phyloP scores from a whole-genome alignment of 2,888 invertebrate genomes.

The Trichogramma dendrolimi region DNA sequence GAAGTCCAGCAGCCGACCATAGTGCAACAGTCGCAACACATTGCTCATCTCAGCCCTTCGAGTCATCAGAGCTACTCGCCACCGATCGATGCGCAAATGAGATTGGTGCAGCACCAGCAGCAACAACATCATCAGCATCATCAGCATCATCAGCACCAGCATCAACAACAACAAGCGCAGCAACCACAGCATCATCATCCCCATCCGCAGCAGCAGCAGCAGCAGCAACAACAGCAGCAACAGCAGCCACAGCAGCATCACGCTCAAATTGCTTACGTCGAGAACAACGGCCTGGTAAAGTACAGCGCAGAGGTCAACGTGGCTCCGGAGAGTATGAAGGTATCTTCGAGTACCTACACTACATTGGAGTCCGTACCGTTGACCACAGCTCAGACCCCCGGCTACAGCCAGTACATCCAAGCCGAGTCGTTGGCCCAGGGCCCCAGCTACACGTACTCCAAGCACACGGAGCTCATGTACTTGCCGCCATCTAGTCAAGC shows the following conservation, averaged over 20 bases:
- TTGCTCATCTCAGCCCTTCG: conserved; percentile 50
- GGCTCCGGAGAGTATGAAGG: conserved; percentile 44
- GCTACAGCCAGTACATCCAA: conserved; percentile 45
- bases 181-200: conserved; percentile 51
- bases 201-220: conserved; percentile 33
- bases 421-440: conserved; percentile 43
- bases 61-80: conserved; percentile 48
- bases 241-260: conserved; percentile 46
- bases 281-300: conserved; percentile 43
- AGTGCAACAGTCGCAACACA: conserved; percentile 49
- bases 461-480: conserved; percentile 43
- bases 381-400: conserved; percentile 47
- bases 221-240: conserved; percentile 41
- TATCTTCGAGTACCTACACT: conserved; percentile 56
- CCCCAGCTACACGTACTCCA: conserved; percentile 41
- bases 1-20: conserved; percentile 43
- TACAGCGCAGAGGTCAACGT: conserved; percentile 46
- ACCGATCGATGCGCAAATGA: conserved; percentile 39
- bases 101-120: conserved; percentile 43
- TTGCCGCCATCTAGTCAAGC: conserved; percentile 41
- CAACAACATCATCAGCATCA: conserved; percentile 49
- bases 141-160: conserved; percentile 37
- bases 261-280: conserved; percentile 40
- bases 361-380: conserved; percentile 64
- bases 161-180: conserved; percentile 50